Conservation (phyloP, 2,113 vertebrate species). For the Xenotilapia flavipinnis region DNA sequence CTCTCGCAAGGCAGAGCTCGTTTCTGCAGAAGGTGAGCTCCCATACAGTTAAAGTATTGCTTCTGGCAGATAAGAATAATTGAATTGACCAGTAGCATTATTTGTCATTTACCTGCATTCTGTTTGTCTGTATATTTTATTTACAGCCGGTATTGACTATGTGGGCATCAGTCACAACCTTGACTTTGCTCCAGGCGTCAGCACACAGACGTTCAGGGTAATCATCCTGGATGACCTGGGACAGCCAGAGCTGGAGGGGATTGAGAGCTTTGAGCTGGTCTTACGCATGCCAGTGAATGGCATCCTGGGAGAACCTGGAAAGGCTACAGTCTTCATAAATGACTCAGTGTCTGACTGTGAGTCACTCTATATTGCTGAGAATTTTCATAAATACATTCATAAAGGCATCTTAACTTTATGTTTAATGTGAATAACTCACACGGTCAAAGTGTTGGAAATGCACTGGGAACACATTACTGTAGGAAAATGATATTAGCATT, state of each 20-base stretch:
- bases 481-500: neutral
- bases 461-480: neutral
- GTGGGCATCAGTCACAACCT: conserved; percentile 90
- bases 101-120: neutral
- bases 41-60: neutral
- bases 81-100: neutral
- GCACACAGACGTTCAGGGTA: conserved; percentile 80
- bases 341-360: conserved; percentile 89
- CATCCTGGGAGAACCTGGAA: conserved; percentile 83
- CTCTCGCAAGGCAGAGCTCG: conserved; percentile 81
- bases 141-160: conserved; percentile 85
- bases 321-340: conserved; percentile 80
- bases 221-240: conserved; percentile 89
- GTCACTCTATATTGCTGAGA: conserved; percentile 26
- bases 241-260: conserved; percentile 83
- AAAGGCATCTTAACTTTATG: neutral
- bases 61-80: neutral
- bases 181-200: conserved; percentile 88
- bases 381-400: neutral
- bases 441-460: neutral
- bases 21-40: conserved; percentile 83
- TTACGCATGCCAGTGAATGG: conserved; percentile 85
- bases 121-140: neutral
- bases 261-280: conserved; percentile 85
- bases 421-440: neutral